These are phyloP conservation scores for Ochropleura leucogaster DNA, from an alignment of 2,888 invertebrate genomes.

Conservation along the genomic window DNA sequence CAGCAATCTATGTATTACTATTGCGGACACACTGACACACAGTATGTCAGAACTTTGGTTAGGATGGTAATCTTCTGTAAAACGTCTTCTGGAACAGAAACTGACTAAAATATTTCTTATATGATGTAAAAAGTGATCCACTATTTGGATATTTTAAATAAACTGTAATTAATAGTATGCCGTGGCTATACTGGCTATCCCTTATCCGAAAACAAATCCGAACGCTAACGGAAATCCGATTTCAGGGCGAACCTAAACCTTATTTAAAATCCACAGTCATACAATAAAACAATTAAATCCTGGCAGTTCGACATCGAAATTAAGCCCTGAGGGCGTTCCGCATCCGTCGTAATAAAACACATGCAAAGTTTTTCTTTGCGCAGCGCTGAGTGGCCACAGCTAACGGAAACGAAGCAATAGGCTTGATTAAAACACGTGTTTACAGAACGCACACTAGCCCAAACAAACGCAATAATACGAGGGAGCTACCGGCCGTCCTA, in stretches of 20 bases:
- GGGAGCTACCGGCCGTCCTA: slow-evolving; percentile 25
- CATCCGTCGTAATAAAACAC: slow-evolving; percentile 90
- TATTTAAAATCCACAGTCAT: slow-evolving; percentile 75
- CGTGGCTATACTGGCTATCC: not conserved
- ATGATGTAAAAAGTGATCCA: not conserved
- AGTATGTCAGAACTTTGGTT: not conserved
- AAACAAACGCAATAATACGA: slow-evolving; percentile 83
- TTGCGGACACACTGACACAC: not conserved
- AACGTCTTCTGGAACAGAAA: not conserved
- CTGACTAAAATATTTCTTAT: not conserved
- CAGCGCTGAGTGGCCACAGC: slow-evolving; percentile 84
- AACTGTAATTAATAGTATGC: not conserved
- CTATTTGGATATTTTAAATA: not conserved
- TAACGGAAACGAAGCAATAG: slow-evolving; percentile 89
- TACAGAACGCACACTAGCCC: slow-evolving; percentile 87
- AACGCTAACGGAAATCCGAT: slow-evolving; percentile 30
- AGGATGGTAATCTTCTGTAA: not conserved
- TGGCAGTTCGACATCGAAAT: slow-evolving; percentile 85
- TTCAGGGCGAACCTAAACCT: slow-evolving; percentile 47
- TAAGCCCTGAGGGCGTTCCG: slow-evolving; percentile 85
- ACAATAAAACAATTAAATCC: slow-evolving; percentile 86
- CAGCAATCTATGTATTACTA: not conserved
- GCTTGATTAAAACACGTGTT: slow-evolving; percentile 91
- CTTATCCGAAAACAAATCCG: slow-evolving; percentile 3
- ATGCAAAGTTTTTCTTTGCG: slow-evolving; percentile 91